Conservation (phyloP, 1,140 invertebrate species). For the Drosophila persimilis region DNA sequence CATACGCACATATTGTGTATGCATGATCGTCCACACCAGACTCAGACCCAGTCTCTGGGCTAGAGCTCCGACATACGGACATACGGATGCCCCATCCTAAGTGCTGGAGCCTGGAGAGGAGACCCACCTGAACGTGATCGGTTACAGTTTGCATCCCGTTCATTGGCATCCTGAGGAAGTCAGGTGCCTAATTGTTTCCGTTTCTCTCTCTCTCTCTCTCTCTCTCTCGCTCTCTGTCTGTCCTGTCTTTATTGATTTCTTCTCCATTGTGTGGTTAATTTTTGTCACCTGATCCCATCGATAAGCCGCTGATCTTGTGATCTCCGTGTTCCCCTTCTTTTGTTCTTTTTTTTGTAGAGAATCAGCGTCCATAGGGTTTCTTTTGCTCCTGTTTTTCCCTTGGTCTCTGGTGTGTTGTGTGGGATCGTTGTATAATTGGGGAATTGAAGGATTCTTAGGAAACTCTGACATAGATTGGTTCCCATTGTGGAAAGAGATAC, state of each 20-base stretch:
- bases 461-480: constrained; percentile 15
- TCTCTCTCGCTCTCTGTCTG: not conserved
- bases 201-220: constrained; percentile 29
- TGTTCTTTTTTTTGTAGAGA: constrained; percentile 23
- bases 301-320: constrained; percentile 34
- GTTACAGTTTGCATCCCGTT: constrained; percentile 59
- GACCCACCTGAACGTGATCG: constrained; percentile 51
- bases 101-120: not conserved
- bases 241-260: constrained; percentile 61
- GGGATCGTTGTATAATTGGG: constrained; percentile 7
- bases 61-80: not conserved
- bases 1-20: constrained; percentile 49
- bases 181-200: constrained; percentile 81
- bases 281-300: constrained; percentile 74
- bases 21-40: constrained; percentile 61
- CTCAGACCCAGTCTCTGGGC: too few relatives aligned
- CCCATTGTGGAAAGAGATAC: not conserved
- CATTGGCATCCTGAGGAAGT: constrained; percentile 76
- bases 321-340: not conserved
- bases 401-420: constrained; percentile 6
- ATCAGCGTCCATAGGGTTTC: constrained; percentile 66
- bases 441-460: constrained; percentile 25
- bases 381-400: constrained; percentile 7
- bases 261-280: constrained; percentile 61
- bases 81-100: constrained; percentile 16